These are phyloP conservation scores for Lepidochitona cinerea DNA, from an alignment of 2,888 invertebrate species.

Conservation along the genomic window DNA sequence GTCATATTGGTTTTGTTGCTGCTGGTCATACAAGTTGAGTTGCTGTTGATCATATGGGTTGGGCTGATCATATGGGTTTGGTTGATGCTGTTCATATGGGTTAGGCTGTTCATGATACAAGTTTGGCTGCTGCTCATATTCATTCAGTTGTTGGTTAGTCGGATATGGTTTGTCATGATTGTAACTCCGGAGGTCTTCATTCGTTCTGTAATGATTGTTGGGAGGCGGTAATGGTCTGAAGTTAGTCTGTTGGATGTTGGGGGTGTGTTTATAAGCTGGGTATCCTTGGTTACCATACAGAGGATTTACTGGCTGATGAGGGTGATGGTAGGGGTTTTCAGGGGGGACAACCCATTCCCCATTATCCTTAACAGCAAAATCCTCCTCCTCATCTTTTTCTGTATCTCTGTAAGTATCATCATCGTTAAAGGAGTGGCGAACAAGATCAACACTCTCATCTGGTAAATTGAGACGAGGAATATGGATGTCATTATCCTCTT, in stretches of 20 bases:
- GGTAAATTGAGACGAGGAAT: conserved; percentile 20
- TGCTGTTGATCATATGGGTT: not conserved
- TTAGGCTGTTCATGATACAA: not conserved
- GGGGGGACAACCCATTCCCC: not conserved
- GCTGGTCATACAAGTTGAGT: not conserved
- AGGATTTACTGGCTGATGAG: too few relatives aligned
- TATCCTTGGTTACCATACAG: too few relatives aligned
- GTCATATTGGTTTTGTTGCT: not conserved
- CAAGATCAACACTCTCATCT: conserved; percentile 24
- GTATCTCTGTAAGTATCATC: conserved; percentile 13
- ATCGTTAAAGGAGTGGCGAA: conserved; percentile 37
- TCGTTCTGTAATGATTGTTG: not conserved
- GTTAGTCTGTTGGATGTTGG: not conserved
- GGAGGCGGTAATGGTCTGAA: too few relatives aligned
- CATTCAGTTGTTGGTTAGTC: too few relatives aligned
- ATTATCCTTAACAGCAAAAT: not conserved
- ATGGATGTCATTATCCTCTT: not conserved
- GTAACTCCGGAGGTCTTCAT: too few relatives aligned
- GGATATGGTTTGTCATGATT: too few relatives aligned
- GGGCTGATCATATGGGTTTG: not conserved
- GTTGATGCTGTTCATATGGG: not conserved
- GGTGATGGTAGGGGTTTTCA: not conserved
- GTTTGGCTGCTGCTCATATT: too few relatives aligned
- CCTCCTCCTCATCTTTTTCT: not conserved
- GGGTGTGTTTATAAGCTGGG: too few relatives aligned